Base-by-base conservation (phyloP, 2,797 vertebrate genomes). In the Gambelia wislizenii region DNA sequence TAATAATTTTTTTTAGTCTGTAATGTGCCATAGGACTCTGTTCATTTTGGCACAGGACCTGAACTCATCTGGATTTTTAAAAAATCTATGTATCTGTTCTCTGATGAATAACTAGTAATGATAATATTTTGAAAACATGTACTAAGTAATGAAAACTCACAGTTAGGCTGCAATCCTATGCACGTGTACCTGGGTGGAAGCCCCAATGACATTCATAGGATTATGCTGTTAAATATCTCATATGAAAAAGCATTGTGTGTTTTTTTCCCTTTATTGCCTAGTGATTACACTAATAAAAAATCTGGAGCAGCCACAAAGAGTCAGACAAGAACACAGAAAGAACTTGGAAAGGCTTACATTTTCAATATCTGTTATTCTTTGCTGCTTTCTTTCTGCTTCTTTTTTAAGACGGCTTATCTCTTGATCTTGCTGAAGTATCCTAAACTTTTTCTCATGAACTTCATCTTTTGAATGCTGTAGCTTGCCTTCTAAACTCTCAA, bases 321-420 rank as follows among this genome's bases (percentile, higher is more conserved):
- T 22, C 14, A 72, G 36, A 39, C 18, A 84, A 83, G 13, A 42
- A 85, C 1, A 22, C 72, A 47, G 83, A 54, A 25, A 52, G n/a
- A n/a, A 89, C 77, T 61, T 18, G 6, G 49, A 87, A 72, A 91
- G 64, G 70, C 96, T 96, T 96, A 98, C 97, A 92, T 92, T 96
- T 92, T 95, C 95, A 92, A 93, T 88, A 92, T 94, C 91, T 85
- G 92, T 91, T 79, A 96, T 90, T 36, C 83, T 93, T 69, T 85
- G 83, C 42, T 96, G 86, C 47, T 95, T 93, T 94, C 95, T 95
- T 94, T 96, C 94, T 2, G 54, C 88, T 91, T 96, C 97, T 92
- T 96, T 97, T 91, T 96, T 97, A 90, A 97, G 91, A 72, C 94
- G 96, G 94, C 89, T 96, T 93, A 97, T 96, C 93, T 97, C 94